phyloP scores from a whole-genome alignment of 2,797 vertebrate species.

The Xenentodon cancila region DNA sequence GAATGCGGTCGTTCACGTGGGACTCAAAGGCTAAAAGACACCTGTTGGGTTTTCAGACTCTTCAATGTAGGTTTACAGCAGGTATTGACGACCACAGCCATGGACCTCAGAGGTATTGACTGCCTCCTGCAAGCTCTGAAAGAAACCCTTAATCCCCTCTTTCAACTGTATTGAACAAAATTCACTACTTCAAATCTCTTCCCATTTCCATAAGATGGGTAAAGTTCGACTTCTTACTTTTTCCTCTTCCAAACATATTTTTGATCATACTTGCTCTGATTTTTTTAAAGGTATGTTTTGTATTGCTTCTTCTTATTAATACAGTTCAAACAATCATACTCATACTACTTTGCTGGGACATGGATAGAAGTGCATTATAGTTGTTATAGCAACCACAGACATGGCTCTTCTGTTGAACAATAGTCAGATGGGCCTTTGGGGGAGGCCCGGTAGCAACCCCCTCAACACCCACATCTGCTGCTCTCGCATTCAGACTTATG shows the following conservation, averaged over 20 bases:
- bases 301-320: neutral
- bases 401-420: conserved; percentile 87
- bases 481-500: conserved; percentile 88
- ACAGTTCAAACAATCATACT: conserved; percentile 57
- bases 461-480: conserved; percentile 92
- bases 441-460: conserved; percentile 60
- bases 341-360: conserved; percentile 78
- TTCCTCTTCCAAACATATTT: neutral
- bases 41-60: conserved; percentile 68
- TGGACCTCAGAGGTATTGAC: conserved; percentile 43
- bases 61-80: conserved; percentile 61
- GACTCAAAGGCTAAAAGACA: conserved; percentile 62
- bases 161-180: conserved; percentile 34
- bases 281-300: neutral
- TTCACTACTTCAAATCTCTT: conserved; percentile 1
- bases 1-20: conserved; percentile 60
- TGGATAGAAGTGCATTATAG: conserved; percentile 88
- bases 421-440: conserved; percentile 81
- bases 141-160: conserved; percentile 50
- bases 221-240: too few species aligned
- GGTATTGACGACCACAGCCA: conserved; percentile 49
- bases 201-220: neutral
- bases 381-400: conserved; percentile 92
- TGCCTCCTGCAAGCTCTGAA: conserved; percentile 49
- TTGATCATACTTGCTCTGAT: neutral